Evolutionary conservation across 2,113 vertebrate species (phyloP).

Genomic region (Dasyornis broadbenti): DNA sequence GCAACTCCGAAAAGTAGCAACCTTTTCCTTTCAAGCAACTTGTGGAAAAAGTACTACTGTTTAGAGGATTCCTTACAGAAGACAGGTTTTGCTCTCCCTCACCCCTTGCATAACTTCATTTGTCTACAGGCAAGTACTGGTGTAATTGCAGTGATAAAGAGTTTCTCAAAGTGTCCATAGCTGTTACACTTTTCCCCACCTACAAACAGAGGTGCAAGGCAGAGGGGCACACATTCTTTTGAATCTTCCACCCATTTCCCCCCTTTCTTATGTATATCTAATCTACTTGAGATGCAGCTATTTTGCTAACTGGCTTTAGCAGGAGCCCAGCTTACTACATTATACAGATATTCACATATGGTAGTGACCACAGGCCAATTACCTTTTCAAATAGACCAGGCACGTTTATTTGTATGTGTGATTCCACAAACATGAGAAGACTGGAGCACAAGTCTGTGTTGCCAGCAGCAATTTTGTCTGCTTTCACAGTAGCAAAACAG

Average conservation of each 20-base stretch:
- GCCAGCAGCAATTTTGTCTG: constrained; percentile 60
- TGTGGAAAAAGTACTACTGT: not conserved
- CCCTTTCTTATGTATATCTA: not conserved
- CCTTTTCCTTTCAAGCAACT: not conserved
- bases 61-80: not conserved
- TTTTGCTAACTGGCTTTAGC: not conserved
- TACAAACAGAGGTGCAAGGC: not conserved
- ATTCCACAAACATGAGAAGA: constrained; percentile 60
- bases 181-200: not conserved
- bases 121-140: not conserved
- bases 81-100: not conserved
- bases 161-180: not conserved
- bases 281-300: not conserved
- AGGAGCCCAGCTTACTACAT: not conserved
- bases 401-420: constrained; percentile 36
- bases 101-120: not conserved
- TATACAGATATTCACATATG: not conserved
- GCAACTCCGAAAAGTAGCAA: not conserved
- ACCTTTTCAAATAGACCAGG: constrained; percentile 35
- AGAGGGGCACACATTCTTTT: not conserved
- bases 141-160: not conserved
- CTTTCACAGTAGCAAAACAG: constrained; percentile 61
- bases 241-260: not conserved
- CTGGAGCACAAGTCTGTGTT: not conserved
- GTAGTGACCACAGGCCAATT: constrained; percentile 54